Evolutionary conservation across 1,140 invertebrate genomes (phyloP).

Genomic region (Drosophila lacertosa): DNA sequence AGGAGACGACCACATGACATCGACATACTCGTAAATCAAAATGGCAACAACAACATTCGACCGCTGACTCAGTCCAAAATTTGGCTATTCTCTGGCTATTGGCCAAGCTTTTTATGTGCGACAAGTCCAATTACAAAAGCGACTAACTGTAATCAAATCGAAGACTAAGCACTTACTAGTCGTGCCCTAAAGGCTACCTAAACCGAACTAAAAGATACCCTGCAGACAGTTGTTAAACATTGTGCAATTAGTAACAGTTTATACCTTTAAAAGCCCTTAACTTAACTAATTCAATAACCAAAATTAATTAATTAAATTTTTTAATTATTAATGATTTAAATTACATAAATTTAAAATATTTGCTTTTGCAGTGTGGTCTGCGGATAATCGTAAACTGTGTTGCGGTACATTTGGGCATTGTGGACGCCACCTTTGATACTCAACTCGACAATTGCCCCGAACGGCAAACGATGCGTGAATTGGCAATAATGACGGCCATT

Average conservation of each 20-base stretch:
- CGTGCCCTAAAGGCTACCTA: not conserved
- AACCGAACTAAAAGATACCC: no score
- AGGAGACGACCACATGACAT: constrained; percentile 16
- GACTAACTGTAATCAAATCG: not conserved
- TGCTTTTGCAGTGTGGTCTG: not conserved
- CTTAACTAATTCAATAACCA: no score
- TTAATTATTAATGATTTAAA: no score
- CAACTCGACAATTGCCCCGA: not conserved
- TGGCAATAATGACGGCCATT: constrained; percentile 3
- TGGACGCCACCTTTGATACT: not conserved
- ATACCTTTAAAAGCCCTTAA: no score
- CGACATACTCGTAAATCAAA: constrained; percentile 43
- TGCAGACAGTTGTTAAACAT: no score
- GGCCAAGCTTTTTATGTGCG: constrained; percentile 13
- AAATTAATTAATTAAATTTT: no score
- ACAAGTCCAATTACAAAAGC: not conserved
- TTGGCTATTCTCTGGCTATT: not conserved
- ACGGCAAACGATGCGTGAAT: constrained; percentile 1
- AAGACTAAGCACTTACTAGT: not conserved
- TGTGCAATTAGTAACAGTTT: no score
- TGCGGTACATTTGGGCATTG: constrained; percentile 10
- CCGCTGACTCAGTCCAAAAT: constrained; percentile 15
- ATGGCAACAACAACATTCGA: constrained; percentile 15
- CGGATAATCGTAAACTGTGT: constrained; percentile 1
- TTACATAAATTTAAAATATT: not conserved